A percentile compares a stretch with the other conserved stretches of the same genome.
Evolutionary conservation across 2,888 invertebrate species (phyloP).

Genomic region (Sipha maydis): DNA sequence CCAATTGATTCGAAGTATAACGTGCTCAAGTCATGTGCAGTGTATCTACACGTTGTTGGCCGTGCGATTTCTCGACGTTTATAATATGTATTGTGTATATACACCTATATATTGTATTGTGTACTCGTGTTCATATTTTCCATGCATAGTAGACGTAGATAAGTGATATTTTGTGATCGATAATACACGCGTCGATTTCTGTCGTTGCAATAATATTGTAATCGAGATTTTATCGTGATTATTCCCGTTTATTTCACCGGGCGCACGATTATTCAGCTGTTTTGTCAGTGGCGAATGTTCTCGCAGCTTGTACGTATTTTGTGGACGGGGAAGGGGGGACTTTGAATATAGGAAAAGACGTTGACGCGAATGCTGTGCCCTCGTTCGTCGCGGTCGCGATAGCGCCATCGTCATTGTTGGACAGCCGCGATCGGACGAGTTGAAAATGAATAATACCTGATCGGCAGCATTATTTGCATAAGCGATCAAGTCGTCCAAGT

Average conservation of each 20-base stretch:
- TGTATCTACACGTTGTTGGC: too few relatives aligned
- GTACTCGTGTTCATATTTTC: too few relatives aligned
- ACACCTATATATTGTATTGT: too few relatives aligned
- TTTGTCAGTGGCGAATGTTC: not conserved
- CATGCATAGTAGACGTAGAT: too few relatives aligned
- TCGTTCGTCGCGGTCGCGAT: not conserved
- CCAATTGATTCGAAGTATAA: too few relatives aligned
- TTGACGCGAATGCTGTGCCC: not conserved
- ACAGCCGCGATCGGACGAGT: not conserved
- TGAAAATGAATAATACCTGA: not conserved
- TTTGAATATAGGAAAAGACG: not conserved
- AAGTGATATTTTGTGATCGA: not conserved
- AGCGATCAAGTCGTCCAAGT: too few relatives aligned
- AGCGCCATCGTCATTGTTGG: not conserved
- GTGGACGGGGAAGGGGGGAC: not conserved
- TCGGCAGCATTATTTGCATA: not conserved
- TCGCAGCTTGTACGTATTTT: not conserved
- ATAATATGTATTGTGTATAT: too few relatives aligned
- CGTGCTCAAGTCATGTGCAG: too few relatives aligned
- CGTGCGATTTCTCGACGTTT: too few relatives aligned
- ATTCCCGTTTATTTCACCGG: not conserved
- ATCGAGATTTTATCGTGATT: not conserved
- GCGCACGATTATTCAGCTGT: not conserved
- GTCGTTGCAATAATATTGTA: not conserved
- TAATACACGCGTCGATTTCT: not conserved